Evolutionary conservation across 1,140 invertebrate species (phyloP).

Genomic region (Atta texana): DNA sequence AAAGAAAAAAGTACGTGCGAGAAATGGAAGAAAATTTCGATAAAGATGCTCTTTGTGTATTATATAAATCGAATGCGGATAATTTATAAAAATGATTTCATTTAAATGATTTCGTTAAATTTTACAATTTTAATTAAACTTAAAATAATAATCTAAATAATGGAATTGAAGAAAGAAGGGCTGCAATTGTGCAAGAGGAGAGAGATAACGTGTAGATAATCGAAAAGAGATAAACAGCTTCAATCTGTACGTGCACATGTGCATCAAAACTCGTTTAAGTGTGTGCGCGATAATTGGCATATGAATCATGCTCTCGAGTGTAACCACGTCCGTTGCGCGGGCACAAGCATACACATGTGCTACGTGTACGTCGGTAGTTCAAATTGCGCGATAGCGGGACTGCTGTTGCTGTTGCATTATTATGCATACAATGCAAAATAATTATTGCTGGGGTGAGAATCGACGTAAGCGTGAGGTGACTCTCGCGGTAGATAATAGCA

Average conservation of each 20-base stretch:
- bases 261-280: slow-evolving; percentile 70
- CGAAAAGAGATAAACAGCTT: slow-evolving; percentile 31
- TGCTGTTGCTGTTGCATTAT: slow-evolving; percentile 69
- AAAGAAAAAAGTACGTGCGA: not conserved
- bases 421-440: slow-evolving; percentile 82
- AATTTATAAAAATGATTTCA: not conserved
- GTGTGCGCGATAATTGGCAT: slow-evolving; percentile 81
- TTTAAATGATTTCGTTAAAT: not conserved
- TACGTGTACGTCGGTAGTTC: slow-evolving; percentile 53
- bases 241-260: slow-evolving; percentile 5
- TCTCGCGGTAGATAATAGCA: slow-evolving; percentile 35
- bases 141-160: not conserved
- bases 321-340: slow-evolving; percentile 65
- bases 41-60: not conserved
- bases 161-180: not conserved
- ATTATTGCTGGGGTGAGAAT: slow-evolving; percentile 75
- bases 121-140: slow-evolving; percentile 11
- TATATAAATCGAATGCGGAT: slow-evolving; percentile 9
- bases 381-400: slow-evolving; percentile 36
- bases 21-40: not conserved
- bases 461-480: slow-evolving; percentile 58
- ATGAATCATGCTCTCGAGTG: slow-evolving; percentile 82
- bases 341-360: slow-evolving; percentile 56
- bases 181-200: not conserved
- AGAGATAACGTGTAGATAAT: slow-evolving; percentile 29